Percentiles rank a stretch among this genome's conserved stretches.
Evolutionary conservation across 2,113 vertebrate species (phyloP).

Genomic region (Misgurnus mizolepis): DNA sequence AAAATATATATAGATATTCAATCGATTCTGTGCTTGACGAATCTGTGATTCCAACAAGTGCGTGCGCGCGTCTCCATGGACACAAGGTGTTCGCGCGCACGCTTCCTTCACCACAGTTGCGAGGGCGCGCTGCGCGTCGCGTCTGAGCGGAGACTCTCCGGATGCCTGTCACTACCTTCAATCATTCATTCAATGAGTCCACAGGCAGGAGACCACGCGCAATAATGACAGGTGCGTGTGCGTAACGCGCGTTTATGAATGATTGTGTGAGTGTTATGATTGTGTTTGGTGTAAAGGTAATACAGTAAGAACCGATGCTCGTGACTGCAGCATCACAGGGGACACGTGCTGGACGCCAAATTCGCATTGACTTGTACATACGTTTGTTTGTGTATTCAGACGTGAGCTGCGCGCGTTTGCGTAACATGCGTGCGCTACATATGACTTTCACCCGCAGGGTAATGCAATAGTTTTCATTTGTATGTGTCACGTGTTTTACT

Average conservation of each 20-base stretch:
- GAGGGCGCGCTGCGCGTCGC: constrained; percentile 28
- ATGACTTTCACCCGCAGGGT: neutral
- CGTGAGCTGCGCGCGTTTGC: neutral
- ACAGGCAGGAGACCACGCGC: neutral
- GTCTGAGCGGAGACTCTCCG: constrained; percentile 21
- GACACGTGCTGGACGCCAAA: constrained; percentile 30
- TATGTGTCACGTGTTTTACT: neutral
- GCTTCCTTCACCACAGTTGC: constrained; percentile 59
- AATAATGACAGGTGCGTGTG: constrained; percentile 28
- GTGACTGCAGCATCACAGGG: constrained; percentile 59
- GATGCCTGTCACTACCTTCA: constrained; percentile 6
- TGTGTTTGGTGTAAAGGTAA: constrained; percentile 22
- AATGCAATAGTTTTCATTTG: neutral
- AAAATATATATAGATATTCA: too few species aligned
- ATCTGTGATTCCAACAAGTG: constrained; percentile 29
- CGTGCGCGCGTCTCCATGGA: constrained; percentile 58
- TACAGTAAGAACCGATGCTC: fast-evolving
- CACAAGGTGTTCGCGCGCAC: constrained; percentile 36
- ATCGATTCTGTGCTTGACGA: neutral
- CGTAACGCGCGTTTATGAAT: neutral
- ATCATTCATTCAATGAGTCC: neutral
- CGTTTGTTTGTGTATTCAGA: constrained; percentile 1
- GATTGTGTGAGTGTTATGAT: neutral
- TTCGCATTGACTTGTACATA: constrained; percentile 21
- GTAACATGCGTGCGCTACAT: neutral